Percentiles rank a stretch among this genome's conserved stretches.
phyloP scores from a whole-genome alignment of 2,113 vertebrate genomes.

The Syrmaticus mikado region DNA sequence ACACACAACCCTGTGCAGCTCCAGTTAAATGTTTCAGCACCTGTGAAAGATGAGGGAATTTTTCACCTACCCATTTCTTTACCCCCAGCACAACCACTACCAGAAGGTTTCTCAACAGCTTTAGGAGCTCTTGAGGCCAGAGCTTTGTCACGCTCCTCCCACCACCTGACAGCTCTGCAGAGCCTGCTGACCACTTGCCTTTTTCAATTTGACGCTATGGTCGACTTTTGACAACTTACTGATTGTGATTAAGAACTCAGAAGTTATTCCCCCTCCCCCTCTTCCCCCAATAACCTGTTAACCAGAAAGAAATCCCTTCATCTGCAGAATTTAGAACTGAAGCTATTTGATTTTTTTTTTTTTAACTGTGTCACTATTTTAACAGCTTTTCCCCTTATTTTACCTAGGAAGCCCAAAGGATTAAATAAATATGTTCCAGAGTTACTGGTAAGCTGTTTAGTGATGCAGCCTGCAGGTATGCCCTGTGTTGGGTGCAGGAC shows the following conservation, averaged over 20 bases:
- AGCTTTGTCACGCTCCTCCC: not conserved
- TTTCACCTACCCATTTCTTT: not conserved
- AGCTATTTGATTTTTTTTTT: not conserved
- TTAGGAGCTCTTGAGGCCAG: not conserved
- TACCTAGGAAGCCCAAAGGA: not conserved
- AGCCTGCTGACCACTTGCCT: not conserved
- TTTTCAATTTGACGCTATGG: not conserved
- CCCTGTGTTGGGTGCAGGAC: not conserved
- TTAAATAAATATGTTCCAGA: not conserved
- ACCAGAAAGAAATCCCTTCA: not conserved
- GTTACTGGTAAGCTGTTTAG: not conserved
- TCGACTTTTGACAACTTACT: not conserved
- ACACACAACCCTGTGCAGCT: not conserved
- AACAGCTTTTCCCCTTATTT: not conserved
- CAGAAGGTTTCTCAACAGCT: not conserved
- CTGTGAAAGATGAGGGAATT: not conserved
- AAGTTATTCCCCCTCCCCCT: not conserved
- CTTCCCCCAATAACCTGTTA: not conserved
- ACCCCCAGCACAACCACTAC: not conserved
- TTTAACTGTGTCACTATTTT: not conserved
- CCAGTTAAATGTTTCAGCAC: not conserved
- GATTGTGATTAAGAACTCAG: not conserved
- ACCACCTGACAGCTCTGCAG: not conserved
- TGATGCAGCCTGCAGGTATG: slow-evolving; percentile 43
- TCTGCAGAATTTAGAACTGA: not conserved